Base-by-base conservation (phyloP, 2,888 invertebrate genomes). In the Teleogryllus oceanicus region DNA sequence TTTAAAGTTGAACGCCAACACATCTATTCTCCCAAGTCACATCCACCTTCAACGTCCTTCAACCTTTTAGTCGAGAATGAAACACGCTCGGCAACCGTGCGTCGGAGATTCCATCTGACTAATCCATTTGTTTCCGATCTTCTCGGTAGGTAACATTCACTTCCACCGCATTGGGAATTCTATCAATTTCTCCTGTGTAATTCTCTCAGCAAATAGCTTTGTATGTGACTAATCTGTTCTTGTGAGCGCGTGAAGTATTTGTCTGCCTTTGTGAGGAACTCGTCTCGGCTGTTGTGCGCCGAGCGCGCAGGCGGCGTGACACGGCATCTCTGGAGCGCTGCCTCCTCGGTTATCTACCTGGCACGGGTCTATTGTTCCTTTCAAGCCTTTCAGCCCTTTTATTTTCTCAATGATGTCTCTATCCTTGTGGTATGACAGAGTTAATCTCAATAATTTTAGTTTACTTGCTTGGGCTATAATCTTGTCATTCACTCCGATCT, bases 141-240 rank as follows among this genome's bases (percentile, higher is more conserved):
- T 62, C n/a, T 13, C 62, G 13, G 16, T 62, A 62, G 37, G 37
- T 37, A 37, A 5, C 37, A 37, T 37, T 37, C 37, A 37, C 37
- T 37, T 37, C 37, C 37, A 37, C 37, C 10, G 13, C 62, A 12
- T 62, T 1, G 62, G 62, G 62, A 62, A 62, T 62, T 62, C 62
- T n/a, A n/a, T 62, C 62, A n/a, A 62, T 62, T 62, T 11, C n/a
- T 62, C 62, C n/a, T n/a, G 13, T 62, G 62, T 62, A 62, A 62
- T 62, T 62, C n/a, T n/a, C 62, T 62, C 62, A n/a, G 16, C 62
- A 62, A n/a, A 62, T 62, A 62, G 62, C 62, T 62, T 62, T 62
- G 62, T 62, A 62, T 62, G 62, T 62, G 62, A 62, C 62, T 62
- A 62, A 62, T 62, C 62, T 62, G 16, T 62, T n/a, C 62, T 62